A percentile compares a stretch with the other conserved stretches of the same genome.
Evolutionary conservation across 2,113 vertebrate species (phyloP).

Genomic region (Microcebus tavaratra): DNA sequence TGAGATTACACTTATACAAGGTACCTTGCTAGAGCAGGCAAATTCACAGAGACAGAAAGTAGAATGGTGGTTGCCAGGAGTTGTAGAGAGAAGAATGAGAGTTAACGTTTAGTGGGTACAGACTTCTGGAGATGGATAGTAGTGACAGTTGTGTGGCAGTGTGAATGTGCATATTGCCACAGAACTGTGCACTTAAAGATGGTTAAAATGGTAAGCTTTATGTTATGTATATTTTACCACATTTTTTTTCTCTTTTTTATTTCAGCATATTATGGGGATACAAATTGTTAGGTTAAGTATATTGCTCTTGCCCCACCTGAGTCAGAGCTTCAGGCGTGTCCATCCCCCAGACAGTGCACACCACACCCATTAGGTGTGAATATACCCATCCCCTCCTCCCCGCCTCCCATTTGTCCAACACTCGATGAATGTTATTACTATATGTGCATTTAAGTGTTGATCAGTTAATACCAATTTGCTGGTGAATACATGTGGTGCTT

Average conservation of each 20-base stretch:
- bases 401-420: too few species aligned
- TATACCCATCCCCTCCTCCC: too few species aligned
- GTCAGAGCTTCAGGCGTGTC: too few species aligned
- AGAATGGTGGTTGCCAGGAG: not conserved
- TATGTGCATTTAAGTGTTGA: too few species aligned
- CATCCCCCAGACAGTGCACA: too few species aligned
- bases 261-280: too few species aligned
- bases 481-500: too few species aligned
- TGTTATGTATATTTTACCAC: not conserved
- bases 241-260: not conserved
- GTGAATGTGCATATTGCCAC: not conserved
- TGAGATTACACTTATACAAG: not conserved
- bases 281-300: too few species aligned
- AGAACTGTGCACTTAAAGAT: not conserved
- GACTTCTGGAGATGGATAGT: not conserved
- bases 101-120: not conserved
- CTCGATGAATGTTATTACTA: too few species aligned
- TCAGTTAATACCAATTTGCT: too few species aligned
- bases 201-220: constrained; percentile 1
- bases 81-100: not conserved
- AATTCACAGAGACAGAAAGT: not conserved
- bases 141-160: not conserved
- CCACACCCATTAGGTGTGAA: too few species aligned
- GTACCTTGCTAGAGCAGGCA: not conserved
- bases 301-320: too few species aligned